Evolutionary conservation across 2,888 invertebrate species (phyloP), one percentile per base, ranked within the genome.

Genomic region (Hemicrepidius hirtus): DNA sequence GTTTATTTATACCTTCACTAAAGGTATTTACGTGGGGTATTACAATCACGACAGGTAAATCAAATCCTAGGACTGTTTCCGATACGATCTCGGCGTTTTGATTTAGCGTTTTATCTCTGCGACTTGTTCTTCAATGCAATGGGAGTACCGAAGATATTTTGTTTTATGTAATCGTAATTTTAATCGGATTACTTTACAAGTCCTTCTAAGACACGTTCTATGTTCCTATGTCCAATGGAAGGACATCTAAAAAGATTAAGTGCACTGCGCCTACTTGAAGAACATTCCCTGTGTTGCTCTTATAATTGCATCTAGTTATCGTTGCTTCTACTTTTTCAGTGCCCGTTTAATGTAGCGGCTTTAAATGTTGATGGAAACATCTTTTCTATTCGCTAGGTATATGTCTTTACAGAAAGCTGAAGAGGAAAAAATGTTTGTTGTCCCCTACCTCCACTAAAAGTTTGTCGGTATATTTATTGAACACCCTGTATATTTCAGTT

Each of bases 21-120:
- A 64, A 65, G 62, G 60, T 50, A 64, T 71, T 74, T 73, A 74
- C 72, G 74, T 69, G 71, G 73, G 65, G 68, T 68, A 68, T 67
- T 69, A 69, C 72, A 76, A 76, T 76, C 74, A 68, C 74, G 76
- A 68, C 74, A 62, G 72, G 59, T 75, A 59, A 68, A 68, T 68
- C 68, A 59, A 68, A 60, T 59, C 57, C 68, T 59, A 72, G 40
- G 66, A 59, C 71, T 50, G 65, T 68, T 68, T 68, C 66, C 59
- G 74, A 74, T 74, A 71, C 44, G 41, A 74, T 74, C 74, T 37
- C 40, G 57, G 65, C 50, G 32, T 59, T 68, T 71, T 68, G 71
- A 71, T 68, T 64, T 68, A 71, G 41, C 49, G 63, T 64, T 60
- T 50, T 66, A 63, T 57, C 55, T 60, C 28, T 28, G 37, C 28